Conservation (phyloP, 2,113 vertebrate species). For the Xenopus laevis region DNA sequence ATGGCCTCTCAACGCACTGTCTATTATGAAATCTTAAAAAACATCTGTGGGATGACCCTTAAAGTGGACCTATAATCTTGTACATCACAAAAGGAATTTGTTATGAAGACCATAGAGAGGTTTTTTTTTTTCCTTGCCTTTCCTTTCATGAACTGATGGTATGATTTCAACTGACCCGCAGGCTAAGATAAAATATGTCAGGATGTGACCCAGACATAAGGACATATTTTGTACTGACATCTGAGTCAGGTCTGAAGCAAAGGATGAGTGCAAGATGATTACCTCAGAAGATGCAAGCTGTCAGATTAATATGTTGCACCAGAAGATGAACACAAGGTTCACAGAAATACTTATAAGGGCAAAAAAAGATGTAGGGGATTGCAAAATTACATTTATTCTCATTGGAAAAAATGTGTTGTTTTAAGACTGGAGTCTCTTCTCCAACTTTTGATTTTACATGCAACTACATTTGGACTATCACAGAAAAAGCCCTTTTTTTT, state of each 20-base stretch:
- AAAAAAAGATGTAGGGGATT: conserved; percentile 21
- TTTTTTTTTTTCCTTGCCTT: background rate
- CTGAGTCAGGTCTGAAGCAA: conserved; percentile 47
- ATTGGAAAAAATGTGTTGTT: background rate
- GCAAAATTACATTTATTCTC: conserved; percentile 9
- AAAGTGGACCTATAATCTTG: conserved; percentile 18
- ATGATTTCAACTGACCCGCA: conserved; percentile 45
- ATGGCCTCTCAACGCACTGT: conserved; percentile 12
- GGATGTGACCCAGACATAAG: conserved; percentile 42
- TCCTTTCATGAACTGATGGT: conserved; percentile 31
- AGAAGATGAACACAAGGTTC: conserved; percentile 34
- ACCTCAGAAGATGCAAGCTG: conserved; percentile 44
- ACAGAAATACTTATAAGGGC: conserved; percentile 20
- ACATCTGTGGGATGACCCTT: conserved; percentile 38
- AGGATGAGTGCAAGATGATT: conserved; percentile 41
- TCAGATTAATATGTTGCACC: conserved; percentile 35
- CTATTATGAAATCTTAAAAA: conserved; percentile 30
- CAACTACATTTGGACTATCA: background rate
- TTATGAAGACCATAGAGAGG: conserved; percentile 23
- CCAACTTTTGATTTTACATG: background rate
- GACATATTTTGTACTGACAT: conserved; percentile 46
- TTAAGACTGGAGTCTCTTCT: background rate
- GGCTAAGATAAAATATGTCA: conserved; percentile 47
- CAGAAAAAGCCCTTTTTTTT: too few relatives aligned
- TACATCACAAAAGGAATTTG: conserved; percentile 28